Evolutionary conservation across 1,140 invertebrate species (phyloP).

Genomic region (Pomacea maculata): DNA sequence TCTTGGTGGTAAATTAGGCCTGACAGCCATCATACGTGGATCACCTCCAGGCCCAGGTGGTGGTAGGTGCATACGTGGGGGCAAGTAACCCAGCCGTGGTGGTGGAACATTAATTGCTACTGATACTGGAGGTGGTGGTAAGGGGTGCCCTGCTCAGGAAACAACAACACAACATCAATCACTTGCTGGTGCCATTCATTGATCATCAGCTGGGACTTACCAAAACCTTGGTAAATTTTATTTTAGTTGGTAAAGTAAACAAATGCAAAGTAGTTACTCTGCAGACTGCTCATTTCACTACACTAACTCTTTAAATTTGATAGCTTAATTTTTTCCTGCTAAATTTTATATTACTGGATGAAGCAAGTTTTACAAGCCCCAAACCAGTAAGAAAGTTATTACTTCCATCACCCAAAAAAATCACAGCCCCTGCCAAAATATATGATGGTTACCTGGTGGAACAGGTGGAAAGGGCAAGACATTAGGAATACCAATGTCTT

Average conservation of each 20-base stretch:
- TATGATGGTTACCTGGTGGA: conserved; percentile 28
- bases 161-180: background rate
- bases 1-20: conserved; percentile 30
- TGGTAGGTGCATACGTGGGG: conserved; percentile 22
- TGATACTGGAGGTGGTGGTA: conserved; percentile 28
- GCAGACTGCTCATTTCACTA: too few species aligned
- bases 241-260: too few species aligned
- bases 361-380: background rate
- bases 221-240: too few species aligned
- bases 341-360: too few species aligned
- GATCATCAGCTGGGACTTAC: too few species aligned
- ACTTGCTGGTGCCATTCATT: too few species aligned
- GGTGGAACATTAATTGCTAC: conserved; percentile 14
- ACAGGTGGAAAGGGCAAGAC: conserved; percentile 32
- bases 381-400: background rate
- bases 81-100: conserved; percentile 8
- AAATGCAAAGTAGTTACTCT: too few species aligned
- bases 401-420: background rate
- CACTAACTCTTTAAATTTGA: too few species aligned
- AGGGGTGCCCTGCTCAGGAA: conserved; percentile 2
- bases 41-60: conserved; percentile 27
- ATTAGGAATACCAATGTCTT: conserved; percentile 73
- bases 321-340: too few species aligned
- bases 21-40: conserved; percentile 14
- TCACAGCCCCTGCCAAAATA: background rate